Conservation (phyloP, 2,113 vertebrate genomes). For the Chrysemys picta region DNA sequence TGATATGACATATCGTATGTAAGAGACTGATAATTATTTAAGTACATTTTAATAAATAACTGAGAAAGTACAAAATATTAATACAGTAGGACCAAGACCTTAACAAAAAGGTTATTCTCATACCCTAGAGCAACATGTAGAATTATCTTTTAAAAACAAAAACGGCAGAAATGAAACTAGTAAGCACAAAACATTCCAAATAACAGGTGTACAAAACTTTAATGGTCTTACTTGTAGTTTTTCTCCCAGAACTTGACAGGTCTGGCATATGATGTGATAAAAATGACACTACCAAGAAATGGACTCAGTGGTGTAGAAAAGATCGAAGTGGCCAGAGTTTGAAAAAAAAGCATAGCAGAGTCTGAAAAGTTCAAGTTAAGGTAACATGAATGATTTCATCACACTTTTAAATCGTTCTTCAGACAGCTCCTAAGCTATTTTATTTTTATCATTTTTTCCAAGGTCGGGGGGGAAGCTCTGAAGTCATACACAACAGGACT, state of each 20-base stretch:
- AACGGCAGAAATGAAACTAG: not conserved
- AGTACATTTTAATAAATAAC: constrained; percentile 34
- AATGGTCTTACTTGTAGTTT: constrained; percentile 93
- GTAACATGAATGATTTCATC: not conserved
- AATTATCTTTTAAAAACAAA: not conserved
- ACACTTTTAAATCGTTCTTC: not conserved
- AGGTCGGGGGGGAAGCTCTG: not conserved
- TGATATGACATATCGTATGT: constrained; percentile 19
- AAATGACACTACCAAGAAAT: constrained; percentile 97
- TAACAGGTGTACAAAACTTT: not conserved
- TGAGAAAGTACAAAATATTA: not conserved
- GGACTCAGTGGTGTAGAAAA: constrained; percentile 95
- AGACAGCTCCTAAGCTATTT: not conserved
- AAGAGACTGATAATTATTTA: not conserved
- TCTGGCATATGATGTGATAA: constrained; percentile 93
- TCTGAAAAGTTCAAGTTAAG: constrained; percentile 86
- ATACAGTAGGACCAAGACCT: not conserved
- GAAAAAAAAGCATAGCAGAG: constrained; percentile 95
- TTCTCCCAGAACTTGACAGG: constrained; percentile 98
- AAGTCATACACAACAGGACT: not conserved
- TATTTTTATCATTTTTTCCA: not conserved
- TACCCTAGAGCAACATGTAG: not conserved
- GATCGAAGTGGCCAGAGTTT: constrained; percentile 89
- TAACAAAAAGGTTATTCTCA: not conserved
- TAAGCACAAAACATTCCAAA: not conserved